phyloP scores from a whole-genome alignment of 2,888 invertebrate genomes.

The Ochropacha duplaris region DNA sequence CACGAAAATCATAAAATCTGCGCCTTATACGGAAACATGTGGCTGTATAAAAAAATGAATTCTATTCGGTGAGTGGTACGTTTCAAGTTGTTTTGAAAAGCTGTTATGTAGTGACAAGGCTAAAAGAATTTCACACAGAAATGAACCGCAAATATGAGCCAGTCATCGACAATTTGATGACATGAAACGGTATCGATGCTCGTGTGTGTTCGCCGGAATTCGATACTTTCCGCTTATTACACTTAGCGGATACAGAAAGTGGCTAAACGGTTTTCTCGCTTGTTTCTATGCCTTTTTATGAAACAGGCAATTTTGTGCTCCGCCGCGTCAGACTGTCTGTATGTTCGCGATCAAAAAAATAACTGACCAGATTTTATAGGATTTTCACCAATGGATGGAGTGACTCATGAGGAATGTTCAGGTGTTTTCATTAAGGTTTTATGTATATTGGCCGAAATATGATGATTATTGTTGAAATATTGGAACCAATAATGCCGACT shows the following conservation, averaged over 20 bases:
- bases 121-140: constrained; percentile 31
- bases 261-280: not conserved
- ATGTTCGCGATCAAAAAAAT: too few species aligned
- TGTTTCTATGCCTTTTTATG: not conserved
- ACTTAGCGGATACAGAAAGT: not conserved
- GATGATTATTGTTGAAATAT: too few species aligned
- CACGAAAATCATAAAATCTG: constrained; percentile 34
- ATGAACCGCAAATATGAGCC: constrained; percentile 24
- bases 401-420: too few species aligned
- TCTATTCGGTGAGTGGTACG: not conserved
- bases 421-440: too few species aligned
- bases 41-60: constrained; percentile 8
- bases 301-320: too few species aligned
- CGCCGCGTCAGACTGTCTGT: too few species aligned
- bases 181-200: constrained; percentile 16
- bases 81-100: constrained; percentile 3
- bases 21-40: constrained; percentile 13
- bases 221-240: constrained; percentile 11
- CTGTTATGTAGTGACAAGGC: constrained; percentile 22
- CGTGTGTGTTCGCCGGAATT: constrained; percentile 8
- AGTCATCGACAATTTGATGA: constrained; percentile 24
- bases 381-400: too few species aligned
- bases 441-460: too few species aligned
- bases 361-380: too few species aligned
- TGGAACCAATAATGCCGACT: too few species aligned